Evolutionary conservation across 2,888 invertebrate species (phyloP), one percentile per base, ranked within the genome.

Genomic region (Oxycera nigricornis): DNA sequence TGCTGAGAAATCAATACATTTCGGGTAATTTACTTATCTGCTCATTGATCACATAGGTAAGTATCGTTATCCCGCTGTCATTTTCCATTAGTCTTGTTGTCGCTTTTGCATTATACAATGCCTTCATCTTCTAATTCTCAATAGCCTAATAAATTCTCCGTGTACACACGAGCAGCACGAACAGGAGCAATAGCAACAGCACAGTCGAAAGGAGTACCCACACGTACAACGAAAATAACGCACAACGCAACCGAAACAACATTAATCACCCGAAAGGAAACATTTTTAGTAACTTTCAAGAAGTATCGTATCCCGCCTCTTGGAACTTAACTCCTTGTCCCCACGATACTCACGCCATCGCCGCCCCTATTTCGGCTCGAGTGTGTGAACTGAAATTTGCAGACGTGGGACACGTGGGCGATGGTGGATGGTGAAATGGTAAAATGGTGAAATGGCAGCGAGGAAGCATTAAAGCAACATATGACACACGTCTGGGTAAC

Each of bases 401-500:
- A 65, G 41, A 24, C 22, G 24, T 65, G 41, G 22, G 22, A 24
- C 7, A 39, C 14, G 55, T 20, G 2, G 24, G 65, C 20, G 24
- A 26, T 24, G 31, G 61, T 30, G 61, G 30, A 11, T 31, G 31
- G 31, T n/a, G 31, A 65, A 65, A 39, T 41, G 59, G 28, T 2
- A 28, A 39, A 14, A 22, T 59, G 28, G 26, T 14, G n/a, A 59
- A 59, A 17, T 59, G 65, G 41, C 6, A 65, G 65, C 24, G 65
- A 28, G 65, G 24, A 41, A 65, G 41, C 41, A 65, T 65, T 65
- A 70, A 30, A 55, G 70, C 70, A 70, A 70, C 70, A 70, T 70
- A 70, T 70, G 70, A 70, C 70, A 70, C 70, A 70, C 70, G 70
- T 70, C 70, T 70, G 52, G 52, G 52, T 55, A 72, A 59, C 72